Percentiles rank a stretch among this genome's conserved stretches.
Evolutionary conservation across 2,888 invertebrate genomes (phyloP).

Genomic region (Yponomeuta sedellus): DNA sequence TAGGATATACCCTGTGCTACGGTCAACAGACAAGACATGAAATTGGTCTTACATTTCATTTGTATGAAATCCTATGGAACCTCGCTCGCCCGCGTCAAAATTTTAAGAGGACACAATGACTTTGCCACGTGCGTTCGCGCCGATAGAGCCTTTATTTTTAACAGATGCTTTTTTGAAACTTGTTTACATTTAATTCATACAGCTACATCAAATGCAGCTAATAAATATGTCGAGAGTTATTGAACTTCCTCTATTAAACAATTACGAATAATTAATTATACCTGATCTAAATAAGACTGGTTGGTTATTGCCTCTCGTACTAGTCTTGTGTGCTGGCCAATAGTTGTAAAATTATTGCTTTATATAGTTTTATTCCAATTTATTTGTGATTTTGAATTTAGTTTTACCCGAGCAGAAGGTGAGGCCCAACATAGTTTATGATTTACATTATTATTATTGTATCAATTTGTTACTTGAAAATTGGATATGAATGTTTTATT

Average conservation of each 20-base stretch:
- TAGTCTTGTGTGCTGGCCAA: background rate
- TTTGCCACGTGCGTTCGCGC: too few relatives aligned
- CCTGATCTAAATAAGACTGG: background rate
- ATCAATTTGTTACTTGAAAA: constrained; percentile 9
- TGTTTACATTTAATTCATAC: background rate
- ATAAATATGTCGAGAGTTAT: background rate
- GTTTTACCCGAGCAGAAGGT: background rate
- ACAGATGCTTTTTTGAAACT: background rate
- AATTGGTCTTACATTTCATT: too few relatives aligned
- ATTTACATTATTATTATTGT: constrained; percentile 3
- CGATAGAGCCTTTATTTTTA: too few relatives aligned
- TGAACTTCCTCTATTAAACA: background rate
- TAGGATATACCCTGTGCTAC: too few relatives aligned
- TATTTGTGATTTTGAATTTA: background rate
- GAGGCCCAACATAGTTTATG: background rate
- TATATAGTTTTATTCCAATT: background rate
- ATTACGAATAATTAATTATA: background rate
- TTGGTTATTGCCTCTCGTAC: background rate
- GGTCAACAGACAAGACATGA: too few relatives aligned
- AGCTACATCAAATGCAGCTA: background rate
- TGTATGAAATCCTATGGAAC: too few relatives aligned
- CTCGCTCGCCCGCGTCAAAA: too few relatives aligned
- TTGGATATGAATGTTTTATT: constrained; percentile 2
- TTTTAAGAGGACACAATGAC: too few relatives aligned
- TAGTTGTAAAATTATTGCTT: background rate